Base-by-base conservation (phyloP, 2,797 vertebrate genomes). In the Anguilla obscura region DNA sequence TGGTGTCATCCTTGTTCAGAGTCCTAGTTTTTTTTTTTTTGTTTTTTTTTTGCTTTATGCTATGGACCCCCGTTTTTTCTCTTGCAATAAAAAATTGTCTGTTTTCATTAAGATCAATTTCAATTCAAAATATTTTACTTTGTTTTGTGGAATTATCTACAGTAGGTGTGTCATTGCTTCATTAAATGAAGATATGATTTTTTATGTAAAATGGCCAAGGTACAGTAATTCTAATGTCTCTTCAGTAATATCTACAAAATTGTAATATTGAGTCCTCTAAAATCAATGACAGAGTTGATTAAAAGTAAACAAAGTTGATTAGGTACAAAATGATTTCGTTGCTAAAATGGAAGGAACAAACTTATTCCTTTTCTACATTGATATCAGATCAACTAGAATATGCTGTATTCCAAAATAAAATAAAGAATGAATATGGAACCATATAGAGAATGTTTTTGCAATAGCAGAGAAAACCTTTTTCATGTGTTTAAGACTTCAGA, bases 1-100 rank as follows among this genome's bases (percentile, higher is more conserved):
- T 88, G 87, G 52, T 63, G 84, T 79, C 69, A 56, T 52, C 60
- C 58, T 85, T 76, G 69, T 30, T 48, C 71, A 88, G 30, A 24
- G 58, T 60, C n/a, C 40, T 21, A 5, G 54, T 36, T 12, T 33
- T 50, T 45, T 16, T 7, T 82, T 4, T 33, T 76, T 36, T 10
- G 16, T 82, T 45, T 16, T 7, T 82, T 4, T 58, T 85, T 36
- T 16, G 2, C 9, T 24, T 60, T 60, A 33, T 63, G n/a, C 74
- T 16, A 3, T 21, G 18, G 16, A 79, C 27, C n/a, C 3, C 0
- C 58, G 0, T 7, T 60, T 24, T 84, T 58, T 84, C 12, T 33
- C 27, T n/a, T 48, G 24, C 8, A 50, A n/a, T 48, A 48, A n/a
- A 82, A 9, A 50, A 21, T 50, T 82, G 18, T 2, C 2, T 10